Evolutionary conservation across 2,113 vertebrate genomes (phyloP).

Genomic region (Tretioscincus oriximinensis): DNA sequence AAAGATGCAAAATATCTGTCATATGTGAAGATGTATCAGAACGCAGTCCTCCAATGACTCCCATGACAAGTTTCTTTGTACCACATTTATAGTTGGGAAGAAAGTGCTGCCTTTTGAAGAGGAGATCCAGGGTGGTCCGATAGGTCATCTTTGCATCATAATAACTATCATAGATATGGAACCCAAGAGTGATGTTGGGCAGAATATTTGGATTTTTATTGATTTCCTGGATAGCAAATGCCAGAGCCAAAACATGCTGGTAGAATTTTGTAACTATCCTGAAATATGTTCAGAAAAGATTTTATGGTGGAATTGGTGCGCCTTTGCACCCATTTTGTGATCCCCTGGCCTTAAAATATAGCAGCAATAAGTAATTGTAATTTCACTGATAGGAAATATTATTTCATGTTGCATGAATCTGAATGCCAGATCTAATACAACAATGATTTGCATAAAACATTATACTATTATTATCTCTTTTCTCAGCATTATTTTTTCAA

Average conservation of each 20-base stretch:
- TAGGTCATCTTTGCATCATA: slow-evolving; percentile 1
- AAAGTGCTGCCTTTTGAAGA: background rate
- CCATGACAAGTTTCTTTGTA: background rate
- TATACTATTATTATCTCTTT: too few relatives aligned
- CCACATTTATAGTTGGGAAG: background rate
- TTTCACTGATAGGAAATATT: too few relatives aligned
- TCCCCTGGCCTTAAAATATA: too few relatives aligned
- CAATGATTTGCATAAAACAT: too few relatives aligned
- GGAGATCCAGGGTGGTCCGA: background rate
- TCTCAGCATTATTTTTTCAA: too few relatives aligned
- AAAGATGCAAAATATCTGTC: background rate
- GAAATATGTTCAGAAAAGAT: background rate
- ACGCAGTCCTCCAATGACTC: background rate
- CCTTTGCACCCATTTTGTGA: too few relatives aligned
- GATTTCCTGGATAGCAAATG: background rate
- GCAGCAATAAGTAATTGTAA: too few relatives aligned
- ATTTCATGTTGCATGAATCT: too few relatives aligned
- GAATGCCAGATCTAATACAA: too few relatives aligned
- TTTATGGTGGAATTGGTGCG: background rate
- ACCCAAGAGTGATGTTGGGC: background rate
- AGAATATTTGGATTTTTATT: background rate
- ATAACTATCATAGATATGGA: background rate
- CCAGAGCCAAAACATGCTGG: background rate
- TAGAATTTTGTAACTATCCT: slow-evolving; percentile 2
- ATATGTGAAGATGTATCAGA: background rate